Base-by-base conservation (phyloP, 2,888 invertebrate species). In the Eilema caniola region DNA sequence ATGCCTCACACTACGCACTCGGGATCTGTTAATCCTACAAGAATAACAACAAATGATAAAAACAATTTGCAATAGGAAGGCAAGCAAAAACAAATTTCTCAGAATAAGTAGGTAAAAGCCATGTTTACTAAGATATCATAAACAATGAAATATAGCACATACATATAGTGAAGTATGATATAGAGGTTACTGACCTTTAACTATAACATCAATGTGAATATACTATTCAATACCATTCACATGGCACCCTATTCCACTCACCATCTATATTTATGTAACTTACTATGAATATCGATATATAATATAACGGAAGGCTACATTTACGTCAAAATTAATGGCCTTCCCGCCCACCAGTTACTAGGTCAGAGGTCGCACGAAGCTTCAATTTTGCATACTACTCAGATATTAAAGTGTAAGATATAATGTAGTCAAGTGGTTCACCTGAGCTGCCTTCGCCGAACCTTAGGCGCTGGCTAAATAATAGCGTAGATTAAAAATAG, bases 311-410 rank as follows among this genome's bases (percentile, higher is more conserved):
- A 65, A 71, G 64, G 69, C 70, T 62, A 75, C 73, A 80, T 76
- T 79, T 77, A 76, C 74, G 77, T 71, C 66, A 62, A 77, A 81
- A 83, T 84, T 78, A 83, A 80, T 77, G 75, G 66, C 72, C 69
- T 74, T 33, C 70, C 66, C 66, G 63, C 70, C 41, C 65, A 70
- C 76, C 76, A 67, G 69, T 73, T 82, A 76, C 59, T 59, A 59
- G 59, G 61, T 67, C 67, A 62, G 33, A 53, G 61, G 61, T 67
- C 82, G 59, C 37, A 41, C 53, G 72, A 62, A 66, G 73, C 72
- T 73, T 81, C 72, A 71, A 78, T 83, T 78, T 81, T 73, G 76
- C 79, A 81, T 83, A 68, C 66, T 71, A 28, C 62, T 76, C 62
- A 81, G 71, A 70, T 78, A 81, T 76, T 81, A 73, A 70, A 74